These are phyloP conservation scores for Dicaeum eximium DNA, from an alignment of 2,113 vertebrate species.

Conservation along the genomic window DNA sequence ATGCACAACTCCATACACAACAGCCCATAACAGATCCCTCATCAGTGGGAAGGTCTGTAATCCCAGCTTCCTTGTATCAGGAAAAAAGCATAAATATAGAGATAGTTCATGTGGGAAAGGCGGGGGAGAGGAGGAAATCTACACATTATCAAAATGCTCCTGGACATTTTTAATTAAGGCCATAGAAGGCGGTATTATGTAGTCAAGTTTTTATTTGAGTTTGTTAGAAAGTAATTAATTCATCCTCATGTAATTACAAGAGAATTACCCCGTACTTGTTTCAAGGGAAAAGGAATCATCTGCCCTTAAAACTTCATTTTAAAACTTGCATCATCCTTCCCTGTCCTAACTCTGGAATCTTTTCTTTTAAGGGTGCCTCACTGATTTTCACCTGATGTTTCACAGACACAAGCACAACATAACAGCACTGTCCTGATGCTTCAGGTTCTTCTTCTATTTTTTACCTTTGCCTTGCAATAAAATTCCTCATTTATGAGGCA, in stretches of 20 bases:
- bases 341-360: neutral
- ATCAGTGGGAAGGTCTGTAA: neutral
- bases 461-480: neutral
- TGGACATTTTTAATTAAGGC: slow-evolving; percentile 26
- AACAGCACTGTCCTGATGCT: neutral
- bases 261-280: slow-evolving; percentile 6
- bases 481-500: neutral
- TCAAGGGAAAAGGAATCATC: slow-evolving; percentile 18
- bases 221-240: slow-evolving; percentile 60
- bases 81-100: neutral
- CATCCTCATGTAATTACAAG: slow-evolving; percentile 20
- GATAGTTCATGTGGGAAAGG: neutral
- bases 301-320: slow-evolving; percentile 19
- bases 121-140: neutral
- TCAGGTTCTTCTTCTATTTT: neutral
- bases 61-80: neutral
- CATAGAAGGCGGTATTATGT: neutral
- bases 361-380: neutral
- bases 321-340: neutral
- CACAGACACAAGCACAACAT: neutral
- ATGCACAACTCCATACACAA: neutral
- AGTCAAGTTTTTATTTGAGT: slow-evolving; percentile 16
- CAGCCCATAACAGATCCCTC: neutral
- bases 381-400: neutral
- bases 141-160: neutral